Base-by-base conservation (phyloP, 2,113 vertebrate species). In the Oncorhynchus masou region DNA sequence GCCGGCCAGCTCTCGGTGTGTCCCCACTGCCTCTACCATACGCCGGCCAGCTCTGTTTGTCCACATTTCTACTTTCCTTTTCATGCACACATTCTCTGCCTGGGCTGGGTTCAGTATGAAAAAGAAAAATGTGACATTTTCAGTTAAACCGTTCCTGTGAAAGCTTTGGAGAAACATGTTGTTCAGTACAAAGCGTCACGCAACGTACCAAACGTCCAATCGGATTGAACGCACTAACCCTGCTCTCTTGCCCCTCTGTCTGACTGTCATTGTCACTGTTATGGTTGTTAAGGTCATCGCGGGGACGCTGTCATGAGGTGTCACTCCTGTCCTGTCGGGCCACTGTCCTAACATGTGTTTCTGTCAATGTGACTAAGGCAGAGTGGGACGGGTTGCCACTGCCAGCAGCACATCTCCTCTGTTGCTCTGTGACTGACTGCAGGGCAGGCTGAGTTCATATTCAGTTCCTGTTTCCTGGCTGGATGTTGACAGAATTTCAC, bases 211-310 rank as follows among this genome's bases (percentile, higher is more conserved):
- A 39, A 39, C 8, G 9, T 11, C 12, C 39, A 11, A 45, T 45
- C 2, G 9, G 11, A 45, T 9, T 45, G 9, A 45, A 45, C 9
- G 2, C 39, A 11, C 2, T 12, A 45, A 45, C 65, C 27, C 16
- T 31, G 31, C 67, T 39, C 67, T 31, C 65, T 20, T 34, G 67
- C 29, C 20, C 12, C 1, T 31, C 20, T 68, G 67, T 68, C 4
- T 72, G 20, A 2, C 22, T 68, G 80, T 83, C 81, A 68, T 68
- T 68, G 66, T 27, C 66, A 68, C 19, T 34, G 69, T 83, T 76
- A 79, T 19, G 39, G 39, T 69, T 39, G 67, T 34, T 34, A 69
- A 34, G 31, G 68, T 15, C n/a, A 70, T 70, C 34, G 13, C 19
- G 20, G 16, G 29, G 66, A 34, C 2, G 25, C 66, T 68, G 66